Evolutionary conservation across 2,888 invertebrate species (phyloP), one percentile per base, ranked within the genome.

Genomic region (Noctua pronuba): DNA sequence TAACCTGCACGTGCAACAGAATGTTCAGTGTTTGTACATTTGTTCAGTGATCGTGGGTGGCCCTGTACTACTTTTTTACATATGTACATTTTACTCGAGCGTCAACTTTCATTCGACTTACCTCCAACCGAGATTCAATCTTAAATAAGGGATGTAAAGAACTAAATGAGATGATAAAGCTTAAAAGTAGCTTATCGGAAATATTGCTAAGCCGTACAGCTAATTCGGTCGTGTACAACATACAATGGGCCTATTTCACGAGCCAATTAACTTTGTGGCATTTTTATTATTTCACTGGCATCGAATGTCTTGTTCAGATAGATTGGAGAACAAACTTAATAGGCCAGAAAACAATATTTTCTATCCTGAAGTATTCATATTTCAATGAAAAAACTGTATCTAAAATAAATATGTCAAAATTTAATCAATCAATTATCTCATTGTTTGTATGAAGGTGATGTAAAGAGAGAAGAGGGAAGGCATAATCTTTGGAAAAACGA

Each of bases 231-330:
- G 92, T 88, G 92, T 93, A 93, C 92, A 91, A 92, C 89, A 88
- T 93, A 95, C 95, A 95, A 95, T 95, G 95, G 95, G 82, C 93
- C 93, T 94, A 95, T 95, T 95, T 95, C 95, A 95, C 95, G 95
- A 92, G 89, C 94, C 94, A 92, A 94, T 95, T 94, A 91, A 93
- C 92, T 94, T 95, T 92, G 92, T 93, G 91, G 91, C 91, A 90
- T 88, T 93, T 94, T 93, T 84, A 87, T 86, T 85, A 87, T 85
- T 84, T 79, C 65, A 31, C 75, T 78, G 76, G 88, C 86, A 77
- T 81, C 72, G 68, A 77, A 85, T 85, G 79, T 86, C 83, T 84
- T 76, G 75, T 85, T 78, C 65, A 88, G 82, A 89, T 79, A 82
- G 77, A 80, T 46, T 80, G 55, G n/a, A 16, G 16, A 52, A 55